These are phyloP conservation scores for Lytechinus variegatus DNA, from an alignment of 35 echinoderm and acorn worm genomes.

Conservation along the genomic window DNA sequence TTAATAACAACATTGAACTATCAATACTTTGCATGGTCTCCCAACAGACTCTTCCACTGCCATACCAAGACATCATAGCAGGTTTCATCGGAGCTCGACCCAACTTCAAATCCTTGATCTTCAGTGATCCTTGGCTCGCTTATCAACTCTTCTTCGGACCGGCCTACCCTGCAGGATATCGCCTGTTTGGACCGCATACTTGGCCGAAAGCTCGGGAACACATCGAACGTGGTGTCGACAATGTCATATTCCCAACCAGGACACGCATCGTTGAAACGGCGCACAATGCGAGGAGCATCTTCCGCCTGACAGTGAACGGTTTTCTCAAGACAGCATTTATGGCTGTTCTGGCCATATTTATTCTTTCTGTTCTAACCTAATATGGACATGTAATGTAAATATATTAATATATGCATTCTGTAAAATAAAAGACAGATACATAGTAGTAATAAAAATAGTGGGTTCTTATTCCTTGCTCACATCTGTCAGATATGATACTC, in stretches of 20 bases:
- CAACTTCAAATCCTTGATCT: slow-evolving; percentile 23
- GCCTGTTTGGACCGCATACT: slow-evolving; percentile 77
- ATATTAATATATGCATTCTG: no score
- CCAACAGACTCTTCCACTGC: slow-evolving; percentile 60
- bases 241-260: slow-evolving; percentile 48
- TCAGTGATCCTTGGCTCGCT: slow-evolving; percentile 67
- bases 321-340: slow-evolving; percentile 48
- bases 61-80: slow-evolving; percentile 59
- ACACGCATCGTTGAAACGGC: slow-evolving; percentile 43
- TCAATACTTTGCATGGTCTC: background rate
- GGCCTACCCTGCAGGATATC: slow-evolving; percentile 69
- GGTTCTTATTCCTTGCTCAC: no score
- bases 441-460: no score
- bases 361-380: slow-evolving; percentile 12
- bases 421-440: no score
- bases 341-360: background rate
- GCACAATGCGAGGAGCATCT: background rate
- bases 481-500: no score
- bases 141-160: slow-evolving; percentile 79
- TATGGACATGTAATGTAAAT: background rate
- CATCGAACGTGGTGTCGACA: slow-evolving; percentile 65
- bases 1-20: background rate
- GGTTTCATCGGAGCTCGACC: slow-evolving; percentile 66
- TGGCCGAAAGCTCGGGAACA: slow-evolving; percentile 78
- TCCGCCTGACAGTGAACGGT: slow-evolving; percentile 21